Evolutionary conservation across 2,113 vertebrate species (phyloP).

Genomic region (Lates calcarifer): DNA sequence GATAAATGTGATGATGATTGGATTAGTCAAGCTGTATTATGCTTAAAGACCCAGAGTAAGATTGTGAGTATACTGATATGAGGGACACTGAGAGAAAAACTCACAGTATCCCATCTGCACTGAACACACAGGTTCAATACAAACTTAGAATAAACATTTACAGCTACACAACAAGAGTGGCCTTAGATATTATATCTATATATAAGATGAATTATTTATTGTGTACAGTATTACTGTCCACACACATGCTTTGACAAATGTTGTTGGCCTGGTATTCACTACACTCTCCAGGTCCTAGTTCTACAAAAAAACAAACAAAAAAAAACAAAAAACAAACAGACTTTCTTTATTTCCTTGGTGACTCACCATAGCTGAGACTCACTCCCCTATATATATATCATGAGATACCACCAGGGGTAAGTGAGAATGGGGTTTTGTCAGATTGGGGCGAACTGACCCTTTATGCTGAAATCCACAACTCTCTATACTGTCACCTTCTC

Average conservation of each 20-base stretch:
- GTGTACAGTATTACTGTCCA: not conserved
- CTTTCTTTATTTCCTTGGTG: not conserved
- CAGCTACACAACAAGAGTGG: not conserved
- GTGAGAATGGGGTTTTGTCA: not conserved
- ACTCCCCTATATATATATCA: not conserved
- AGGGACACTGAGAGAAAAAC: slow-evolving; percentile 1
- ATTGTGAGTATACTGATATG: slow-evolving; percentile 10
- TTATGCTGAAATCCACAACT: not conserved
- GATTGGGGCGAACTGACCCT: not conserved
- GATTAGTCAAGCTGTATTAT: slow-evolving; percentile 62
- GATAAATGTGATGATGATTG: slow-evolving; percentile 59
- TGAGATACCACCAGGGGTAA: not conserved
- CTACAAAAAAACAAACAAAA: too few species aligned
- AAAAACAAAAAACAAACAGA: not conserved
- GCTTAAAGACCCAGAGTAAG: slow-evolving; percentile 45
- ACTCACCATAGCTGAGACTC: not conserved
- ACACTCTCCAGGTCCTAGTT: not conserved
- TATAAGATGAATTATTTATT: not conserved
- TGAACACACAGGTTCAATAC: not conserved
- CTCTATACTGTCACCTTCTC: not conserved
- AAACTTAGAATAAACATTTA: not conserved
- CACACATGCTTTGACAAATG: slow-evolving; percentile 2
- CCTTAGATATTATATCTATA: not conserved
- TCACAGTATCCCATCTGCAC: not conserved
- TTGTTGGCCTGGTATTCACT: not conserved